Conservation (phyloP, 1,140 invertebrate genomes). For the Diuraphis noxia region DNA sequence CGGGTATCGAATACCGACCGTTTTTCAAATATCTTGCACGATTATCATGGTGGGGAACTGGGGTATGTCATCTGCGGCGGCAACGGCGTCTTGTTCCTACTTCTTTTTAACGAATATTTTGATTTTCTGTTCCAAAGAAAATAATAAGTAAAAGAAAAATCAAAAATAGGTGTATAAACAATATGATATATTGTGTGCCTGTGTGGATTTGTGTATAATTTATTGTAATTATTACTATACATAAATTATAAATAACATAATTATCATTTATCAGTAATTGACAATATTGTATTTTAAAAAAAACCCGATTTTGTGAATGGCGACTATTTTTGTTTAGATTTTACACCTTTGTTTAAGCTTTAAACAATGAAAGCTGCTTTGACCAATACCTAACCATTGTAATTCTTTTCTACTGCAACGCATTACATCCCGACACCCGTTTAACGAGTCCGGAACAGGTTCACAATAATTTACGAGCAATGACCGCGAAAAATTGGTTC, state of each 20-base stretch:
- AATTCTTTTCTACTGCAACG: neutral
- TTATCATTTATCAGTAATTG: too few species aligned
- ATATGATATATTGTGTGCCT: too few species aligned
- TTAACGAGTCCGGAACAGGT: neutral
- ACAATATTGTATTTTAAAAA: too few species aligned
- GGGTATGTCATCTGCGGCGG: neutral
- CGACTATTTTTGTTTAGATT: too few species aligned
- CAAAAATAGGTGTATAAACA: neutral
- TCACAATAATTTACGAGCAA: neutral
- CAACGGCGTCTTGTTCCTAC: neutral
- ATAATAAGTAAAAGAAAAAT: neutral
- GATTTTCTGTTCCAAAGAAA: neutral
- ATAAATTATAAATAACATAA: too few species aligned
- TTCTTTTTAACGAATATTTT: conserved; percentile 13
- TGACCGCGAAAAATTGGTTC: neutral
- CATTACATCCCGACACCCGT: neutral
- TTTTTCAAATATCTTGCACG: neutral
- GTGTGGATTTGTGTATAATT: too few species aligned
- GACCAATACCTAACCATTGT: too few species aligned
- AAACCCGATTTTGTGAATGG: neutral
- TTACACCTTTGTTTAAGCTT: neutral
- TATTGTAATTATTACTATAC: too few species aligned
- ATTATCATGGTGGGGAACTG: neutral
- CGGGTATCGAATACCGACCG: neutral
- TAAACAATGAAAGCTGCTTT: neutral